Conservation (phyloP, 2,113 vertebrate species). For the Mastomys coucha region DNA sequence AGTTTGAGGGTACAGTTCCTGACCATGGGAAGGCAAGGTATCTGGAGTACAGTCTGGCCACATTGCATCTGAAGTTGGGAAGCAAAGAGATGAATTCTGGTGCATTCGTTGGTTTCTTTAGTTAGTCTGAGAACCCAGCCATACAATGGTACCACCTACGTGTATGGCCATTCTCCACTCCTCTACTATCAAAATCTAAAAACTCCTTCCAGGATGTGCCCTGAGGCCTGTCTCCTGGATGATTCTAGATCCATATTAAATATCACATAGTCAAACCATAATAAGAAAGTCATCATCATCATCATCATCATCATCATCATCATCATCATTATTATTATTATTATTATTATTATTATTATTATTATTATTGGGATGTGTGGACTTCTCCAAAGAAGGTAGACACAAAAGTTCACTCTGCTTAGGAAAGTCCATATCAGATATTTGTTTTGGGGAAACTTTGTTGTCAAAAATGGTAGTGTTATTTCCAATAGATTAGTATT, state of each 20-base stretch:
- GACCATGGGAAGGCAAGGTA: neutral
- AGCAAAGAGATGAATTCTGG: neutral
- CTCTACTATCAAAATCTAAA: neutral
- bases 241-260: neutral
- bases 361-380: neutral
- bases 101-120: neutral
- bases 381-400: slow-evolving; percentile 1
- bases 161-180: no score
- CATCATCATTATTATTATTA: no score
- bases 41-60: rapidly evolving
- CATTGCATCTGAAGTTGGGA: neutral
- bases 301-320: no score
- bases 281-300: neutral
- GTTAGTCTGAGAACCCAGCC: neutral
- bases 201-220: neutral
- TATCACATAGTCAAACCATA: no score
- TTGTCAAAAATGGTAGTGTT: neutral
- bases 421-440: slow-evolving; percentile 3
- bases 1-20: neutral
- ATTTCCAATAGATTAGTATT: neutral
- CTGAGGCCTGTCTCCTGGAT: neutral
- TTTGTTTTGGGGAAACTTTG: neutral
- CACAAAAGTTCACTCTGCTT: neutral
- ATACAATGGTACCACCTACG: neutral
- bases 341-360: no score